phyloP scores from a whole-genome alignment of 2,888 invertebrate genomes.

The Drosophila emarginata region DNA sequence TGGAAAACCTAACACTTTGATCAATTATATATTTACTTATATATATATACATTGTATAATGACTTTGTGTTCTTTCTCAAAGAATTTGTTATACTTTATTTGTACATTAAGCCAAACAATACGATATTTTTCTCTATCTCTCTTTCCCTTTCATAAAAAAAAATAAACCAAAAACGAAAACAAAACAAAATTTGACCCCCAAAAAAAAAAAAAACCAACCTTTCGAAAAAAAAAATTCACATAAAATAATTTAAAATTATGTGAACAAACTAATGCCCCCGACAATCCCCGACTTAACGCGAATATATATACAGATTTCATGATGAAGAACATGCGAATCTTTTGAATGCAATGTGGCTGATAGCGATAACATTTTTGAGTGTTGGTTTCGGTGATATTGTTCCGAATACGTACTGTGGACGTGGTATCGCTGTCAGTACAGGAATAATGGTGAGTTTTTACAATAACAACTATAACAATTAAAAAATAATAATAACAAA shows the following conservation, averaged over 20 bases:
- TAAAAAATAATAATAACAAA: slow-evolving; percentile 16
- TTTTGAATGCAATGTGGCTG: slow-evolving; percentile 99
- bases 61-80: slow-evolving; percentile 31
- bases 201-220: slow-evolving; percentile 31
- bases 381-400: slow-evolving; percentile 99
- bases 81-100: slow-evolving; percentile 56
- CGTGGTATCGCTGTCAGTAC: slow-evolving; percentile 99
- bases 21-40: slow-evolving; percentile 21
- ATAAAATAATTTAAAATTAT: slow-evolving; percentile 29
- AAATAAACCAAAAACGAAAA: slow-evolving; percentile 23
- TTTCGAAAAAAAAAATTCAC: slow-evolving; percentile 26
- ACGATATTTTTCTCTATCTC: slow-evolving; percentile 76
- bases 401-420: slow-evolving; percentile 99
- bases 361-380: slow-evolving; percentile 99
- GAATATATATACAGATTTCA: slow-evolving; percentile 89
- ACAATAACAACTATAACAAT: slow-evolving; percentile 51
- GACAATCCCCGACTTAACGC: slow-evolving; percentile 18
- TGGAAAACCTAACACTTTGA: slow-evolving; percentile 3
- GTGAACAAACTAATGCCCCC: slow-evolving; percentile 18
- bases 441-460: slow-evolving; percentile 98
- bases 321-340: slow-evolving; percentile 99
- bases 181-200: slow-evolving; percentile 31
- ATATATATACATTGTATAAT: slow-evolving; percentile 10
- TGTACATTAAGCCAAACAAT: slow-evolving; percentile 75
- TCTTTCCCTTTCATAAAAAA: slow-evolving; percentile 71